Evolutionary conservation across 2,888 invertebrate genomes (phyloP).

Genomic region (Ectropis crepuscularia): DNA sequence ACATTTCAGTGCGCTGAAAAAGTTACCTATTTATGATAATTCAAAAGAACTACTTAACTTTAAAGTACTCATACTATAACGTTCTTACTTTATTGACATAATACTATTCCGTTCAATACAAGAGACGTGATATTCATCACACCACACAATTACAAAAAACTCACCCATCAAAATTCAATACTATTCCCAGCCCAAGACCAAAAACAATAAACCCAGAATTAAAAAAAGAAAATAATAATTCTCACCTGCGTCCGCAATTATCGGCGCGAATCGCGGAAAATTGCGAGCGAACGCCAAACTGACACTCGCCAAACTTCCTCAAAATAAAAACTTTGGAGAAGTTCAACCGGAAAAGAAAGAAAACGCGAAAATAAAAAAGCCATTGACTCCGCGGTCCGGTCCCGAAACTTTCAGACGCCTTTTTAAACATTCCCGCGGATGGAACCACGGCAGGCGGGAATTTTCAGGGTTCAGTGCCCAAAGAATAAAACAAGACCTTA

Average conservation of each 20-base stretch:
- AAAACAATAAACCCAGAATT: slow-evolving; percentile 48
- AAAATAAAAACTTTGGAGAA: slow-evolving; percentile 80
- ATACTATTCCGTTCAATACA: too few relatives aligned
- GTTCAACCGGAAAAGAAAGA: slow-evolving; percentile 82
- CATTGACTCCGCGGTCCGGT: slow-evolving; percentile 79
- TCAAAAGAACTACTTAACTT: too few relatives aligned
- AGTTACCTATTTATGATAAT: too few relatives aligned
- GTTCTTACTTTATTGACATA: too few relatives aligned
- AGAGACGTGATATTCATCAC: too few relatives aligned
- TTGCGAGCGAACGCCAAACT: slow-evolving; percentile 79
- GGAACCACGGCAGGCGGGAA: slow-evolving; percentile 62
- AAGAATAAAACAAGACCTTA: too few relatives aligned
- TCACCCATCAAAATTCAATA: slow-evolving; percentile 1
- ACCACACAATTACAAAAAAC: too few relatives aligned
- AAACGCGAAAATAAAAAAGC: slow-evolving; percentile 82
- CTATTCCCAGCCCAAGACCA: not conserved
- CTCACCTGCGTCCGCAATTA: slow-evolving; percentile 82
- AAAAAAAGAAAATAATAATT: slow-evolving; percentile 61
- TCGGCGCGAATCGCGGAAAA: slow-evolving; percentile 80
- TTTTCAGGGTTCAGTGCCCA: slow-evolving; percentile 48
- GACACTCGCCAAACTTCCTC: slow-evolving; percentile 82
- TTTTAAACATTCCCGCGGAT: slow-evolving; percentile 74
- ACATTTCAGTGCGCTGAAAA: too few relatives aligned
- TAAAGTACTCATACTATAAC: too few relatives aligned
- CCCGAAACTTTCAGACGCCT: slow-evolving; percentile 75